Conservation (phyloP, 2,113 vertebrate species). For the Elachura formosa region DNA sequence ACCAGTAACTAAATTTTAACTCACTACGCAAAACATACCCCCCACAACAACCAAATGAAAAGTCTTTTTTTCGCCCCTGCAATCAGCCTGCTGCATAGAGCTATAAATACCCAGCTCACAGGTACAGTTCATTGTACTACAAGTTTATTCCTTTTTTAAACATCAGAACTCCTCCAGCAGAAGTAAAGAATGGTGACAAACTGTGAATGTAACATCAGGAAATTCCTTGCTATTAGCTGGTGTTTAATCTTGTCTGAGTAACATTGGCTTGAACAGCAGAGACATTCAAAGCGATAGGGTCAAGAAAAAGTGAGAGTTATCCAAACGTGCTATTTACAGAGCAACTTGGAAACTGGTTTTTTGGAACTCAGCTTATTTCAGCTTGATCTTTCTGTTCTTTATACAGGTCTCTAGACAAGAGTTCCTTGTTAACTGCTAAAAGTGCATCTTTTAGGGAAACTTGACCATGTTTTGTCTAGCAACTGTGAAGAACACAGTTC, state of each 20-base stretch:
- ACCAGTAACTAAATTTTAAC: background rate
- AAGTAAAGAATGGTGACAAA: background rate
- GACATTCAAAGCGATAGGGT: background rate
- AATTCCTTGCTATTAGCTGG: background rate
- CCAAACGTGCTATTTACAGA: background rate
- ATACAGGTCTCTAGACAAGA: background rate
- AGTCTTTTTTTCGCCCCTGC: background rate
- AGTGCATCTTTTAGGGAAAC: background rate
- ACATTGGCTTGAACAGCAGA: background rate
- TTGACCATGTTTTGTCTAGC: background rate
- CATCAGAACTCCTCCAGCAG: background rate
- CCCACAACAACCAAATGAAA: background rate
- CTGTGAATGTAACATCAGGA: background rate
- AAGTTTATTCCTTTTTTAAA: background rate
- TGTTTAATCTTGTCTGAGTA: background rate
- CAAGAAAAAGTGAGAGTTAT: background rate
- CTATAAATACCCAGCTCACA: background rate
- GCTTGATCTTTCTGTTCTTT: background rate
- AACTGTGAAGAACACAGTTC: background rate
- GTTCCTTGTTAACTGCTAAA: background rate
- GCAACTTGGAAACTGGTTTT: background rate
- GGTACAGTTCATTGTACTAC: background rate
- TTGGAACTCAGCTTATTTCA: background rate
- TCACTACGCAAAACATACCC: background rate
- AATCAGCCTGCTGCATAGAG: background rate